Percentiles rank a stretch among this genome's conserved stretches.
Conservation (phyloP, 2,797 vertebrate genomes). For the Mormyrus hasselquistii region DNA sequence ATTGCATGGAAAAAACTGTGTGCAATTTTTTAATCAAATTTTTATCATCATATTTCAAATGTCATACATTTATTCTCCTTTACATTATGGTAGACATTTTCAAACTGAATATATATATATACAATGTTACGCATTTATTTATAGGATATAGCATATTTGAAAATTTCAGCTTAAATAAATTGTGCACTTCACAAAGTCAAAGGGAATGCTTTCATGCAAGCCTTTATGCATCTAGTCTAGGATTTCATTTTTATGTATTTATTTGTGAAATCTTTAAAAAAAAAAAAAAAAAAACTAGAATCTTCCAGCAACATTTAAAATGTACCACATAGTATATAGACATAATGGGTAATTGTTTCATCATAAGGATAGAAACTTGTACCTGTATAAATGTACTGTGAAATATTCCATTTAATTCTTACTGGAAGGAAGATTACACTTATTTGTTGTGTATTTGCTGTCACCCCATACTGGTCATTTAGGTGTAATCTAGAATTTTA, state of each 20-base stretch:
- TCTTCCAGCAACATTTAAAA: not conserved
- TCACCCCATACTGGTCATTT: not conserved
- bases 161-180: not conserved
- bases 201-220: not conserved
- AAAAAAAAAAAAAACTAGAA: not conserved
- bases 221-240: not conserved
- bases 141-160: not conserved
- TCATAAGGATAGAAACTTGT: not conserved
- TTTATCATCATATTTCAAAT: not conserved
- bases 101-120: not conserved
- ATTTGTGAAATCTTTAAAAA: not conserved
- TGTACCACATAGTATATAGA: not conserved
- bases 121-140: not conserved
- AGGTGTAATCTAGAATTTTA: not conserved
- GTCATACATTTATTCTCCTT: constrained; percentile 2
- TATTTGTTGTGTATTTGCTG: not conserved
- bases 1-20: not conserved
- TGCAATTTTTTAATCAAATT: not conserved
- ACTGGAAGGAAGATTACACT: not conserved
- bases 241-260: not conserved
- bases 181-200: not conserved
- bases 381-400: not conserved
- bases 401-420: not conserved
- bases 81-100: not conserved
- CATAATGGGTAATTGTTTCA: not conserved